phyloP scores from a whole-genome alignment of 1,140 invertebrate genomes.

The Sarcophaga peregrina region DNA sequence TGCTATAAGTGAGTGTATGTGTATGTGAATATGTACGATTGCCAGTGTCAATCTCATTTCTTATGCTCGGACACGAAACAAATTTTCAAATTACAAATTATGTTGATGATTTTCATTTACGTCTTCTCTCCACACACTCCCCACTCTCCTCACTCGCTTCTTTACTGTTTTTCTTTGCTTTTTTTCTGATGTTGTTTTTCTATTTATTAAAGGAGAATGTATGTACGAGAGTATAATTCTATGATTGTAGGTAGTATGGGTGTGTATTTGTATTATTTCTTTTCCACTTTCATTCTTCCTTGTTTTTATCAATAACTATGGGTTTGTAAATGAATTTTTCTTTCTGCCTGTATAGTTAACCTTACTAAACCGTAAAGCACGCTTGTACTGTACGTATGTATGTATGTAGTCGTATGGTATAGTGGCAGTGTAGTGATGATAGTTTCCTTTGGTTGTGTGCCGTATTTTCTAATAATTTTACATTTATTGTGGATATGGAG shows the following conservation, averaged over 20 bases:
- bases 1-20: no score
- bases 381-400: neutral
- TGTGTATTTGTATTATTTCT: neutral
- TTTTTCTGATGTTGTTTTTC: neutral
- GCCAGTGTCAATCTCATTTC: constrained; percentile 52
- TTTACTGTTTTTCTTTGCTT: neutral
- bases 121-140: no score
- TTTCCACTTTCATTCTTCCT: no score
- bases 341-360: neutral
- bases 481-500: neutral
- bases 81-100: constrained; percentile 65
- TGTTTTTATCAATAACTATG: no score
- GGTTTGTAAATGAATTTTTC: no score
- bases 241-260: no score
- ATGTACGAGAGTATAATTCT: neutral
- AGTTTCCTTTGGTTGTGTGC: constrained; percentile 9
- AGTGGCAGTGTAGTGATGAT: neutral
- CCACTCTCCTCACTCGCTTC: neutral
- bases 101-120: constrained; percentile 47
- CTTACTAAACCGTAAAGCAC: neutral
- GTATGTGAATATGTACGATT: neutral
- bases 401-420: neutral
- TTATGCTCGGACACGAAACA: constrained; percentile 64
- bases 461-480: constrained; percentile 31
- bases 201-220: neutral